phyloP scores from a whole-genome alignment of 2,888 invertebrate genomes.

The Eupithecia subfuscata region DNA sequence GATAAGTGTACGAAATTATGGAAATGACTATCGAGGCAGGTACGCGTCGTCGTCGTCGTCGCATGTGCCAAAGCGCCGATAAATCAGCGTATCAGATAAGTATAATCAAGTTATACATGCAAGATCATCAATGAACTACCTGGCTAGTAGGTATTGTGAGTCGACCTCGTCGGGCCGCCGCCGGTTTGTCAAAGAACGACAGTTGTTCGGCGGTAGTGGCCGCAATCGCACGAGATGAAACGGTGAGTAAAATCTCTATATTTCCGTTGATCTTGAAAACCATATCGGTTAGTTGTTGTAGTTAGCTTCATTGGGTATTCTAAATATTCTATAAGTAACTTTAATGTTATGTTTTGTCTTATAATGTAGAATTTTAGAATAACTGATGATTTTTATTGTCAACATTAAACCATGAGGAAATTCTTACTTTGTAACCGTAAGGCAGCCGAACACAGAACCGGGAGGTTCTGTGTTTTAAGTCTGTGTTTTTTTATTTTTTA shows the following conservation, averaged over 20 bases:
- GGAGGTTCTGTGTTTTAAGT: too few relatives aligned
- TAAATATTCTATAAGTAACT: too few relatives aligned
- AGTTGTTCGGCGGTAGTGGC: not conserved
- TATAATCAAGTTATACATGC: not conserved
- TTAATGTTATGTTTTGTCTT: too few relatives aligned
- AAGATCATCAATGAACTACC: conserved; percentile 4
- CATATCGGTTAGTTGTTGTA: not conserved
- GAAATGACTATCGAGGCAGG: not conserved
- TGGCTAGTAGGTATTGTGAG: not conserved
- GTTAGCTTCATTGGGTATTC: not conserved
- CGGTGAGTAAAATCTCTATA: not conserved
- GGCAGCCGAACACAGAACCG: too few relatives aligned
- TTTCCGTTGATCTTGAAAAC: not conserved
- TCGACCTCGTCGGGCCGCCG: not conserved
- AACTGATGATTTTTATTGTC: too few relatives aligned
- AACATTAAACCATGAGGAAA: too few relatives aligned
- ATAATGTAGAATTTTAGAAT: too few relatives aligned
- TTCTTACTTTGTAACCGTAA: too few relatives aligned
- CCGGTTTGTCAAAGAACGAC: not conserved
- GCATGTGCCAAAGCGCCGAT: not conserved
- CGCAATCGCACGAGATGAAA: conserved; percentile 1
- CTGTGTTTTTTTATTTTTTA: too few relatives aligned
- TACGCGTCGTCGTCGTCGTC: not conserved
- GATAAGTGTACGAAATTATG: not conserved
- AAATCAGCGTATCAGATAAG: not conserved